Base-by-base conservation (phyloP, 2,888 invertebrate genomes). In the Keiferia lycopersicella region DNA sequence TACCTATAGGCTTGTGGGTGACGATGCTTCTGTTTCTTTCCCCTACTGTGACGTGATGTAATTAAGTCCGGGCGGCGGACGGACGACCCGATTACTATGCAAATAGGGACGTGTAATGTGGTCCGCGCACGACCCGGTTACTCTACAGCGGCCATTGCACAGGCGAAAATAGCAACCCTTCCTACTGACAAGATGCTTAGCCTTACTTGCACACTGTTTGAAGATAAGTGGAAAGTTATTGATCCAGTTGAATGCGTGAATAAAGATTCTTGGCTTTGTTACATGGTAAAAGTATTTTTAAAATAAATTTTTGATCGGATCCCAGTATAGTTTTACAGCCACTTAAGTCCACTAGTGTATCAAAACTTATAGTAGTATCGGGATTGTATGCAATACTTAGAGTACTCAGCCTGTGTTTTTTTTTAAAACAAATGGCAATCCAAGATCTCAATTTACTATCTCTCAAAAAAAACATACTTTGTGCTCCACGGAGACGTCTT, bases 61-160 rank as follows among this genome's bases (percentile, higher is more conserved):
- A 60, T 60, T 60, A 60, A 60, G 16, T 26, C 45, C 16, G 59
- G 22, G 12, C 22, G 16, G 16, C 26, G 60, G 60, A 59, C 20
- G 38, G 59, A 60, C 45, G 60, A 60, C 60, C 60, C 60, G 45
- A 60, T 60, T 60, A 60, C 60, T 41, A 60, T 60, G 60, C 60
- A 60, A 60, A 56, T 30, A 34, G 56, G 22, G 18, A 39, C 59
- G 61, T 59, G 41, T 41, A n/a, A 20, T 39, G 26, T 48, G 61
- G 22, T 14, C 61, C 48, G 10, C 16, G 51, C 51, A 53, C 51
- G 51, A 53, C 51, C 51, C 51, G 20, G 16, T 50, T 50, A 22
- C 26, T 12, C 34, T 34, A 34, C 34, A 11, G 51, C 51, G 51
- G 22, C 51, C 22, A 18, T 18, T 45, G n/a, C 18, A 14, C 2